A percentile compares a stretch with the other conserved stretches of the same genome.
Evolutionary conservation across 2,113 vertebrate species (phyloP).

Genomic region (Bufo bufo): DNA sequence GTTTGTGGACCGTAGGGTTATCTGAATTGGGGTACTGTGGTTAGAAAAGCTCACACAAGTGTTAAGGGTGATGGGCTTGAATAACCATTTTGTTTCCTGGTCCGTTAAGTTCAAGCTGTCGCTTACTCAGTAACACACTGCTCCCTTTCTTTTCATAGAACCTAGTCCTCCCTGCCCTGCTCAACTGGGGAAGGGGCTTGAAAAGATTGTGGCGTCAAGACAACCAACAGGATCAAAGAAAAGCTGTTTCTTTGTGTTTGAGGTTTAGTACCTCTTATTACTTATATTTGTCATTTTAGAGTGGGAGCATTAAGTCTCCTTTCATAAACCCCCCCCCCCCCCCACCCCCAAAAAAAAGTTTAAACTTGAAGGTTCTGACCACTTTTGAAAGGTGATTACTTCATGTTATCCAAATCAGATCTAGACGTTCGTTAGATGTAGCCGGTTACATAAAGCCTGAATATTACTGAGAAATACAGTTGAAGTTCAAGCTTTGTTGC

Average conservation of each 20-base stretch:
- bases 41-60: background rate
- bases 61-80: background rate
- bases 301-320: background rate
- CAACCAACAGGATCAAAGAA: slow-evolving; percentile 48
- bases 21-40: background rate
- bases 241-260: slow-evolving; percentile 31
- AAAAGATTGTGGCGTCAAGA: slow-evolving; percentile 37
- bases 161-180: slow-evolving; percentile 39
- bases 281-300: background rate
- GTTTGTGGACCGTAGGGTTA: background rate
- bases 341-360: no score
- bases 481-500: background rate
- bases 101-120: slow-evolving; percentile 17
- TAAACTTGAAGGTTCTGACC: background rate
- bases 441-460: background rate
- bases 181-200: slow-evolving; percentile 49
- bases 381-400: background rate
- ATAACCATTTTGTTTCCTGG: background rate
- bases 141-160: slow-evolving; percentile 58
- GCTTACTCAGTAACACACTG: slow-evolving; percentile 42
- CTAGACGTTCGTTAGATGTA: background rate
- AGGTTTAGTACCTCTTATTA: slow-evolving; percentile 1
- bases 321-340: background rate
- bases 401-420: background rate
- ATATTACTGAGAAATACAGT: background rate